Conservation (phyloP, 2,888 invertebrate genomes). For the Tryphoninae sp. region DNA sequence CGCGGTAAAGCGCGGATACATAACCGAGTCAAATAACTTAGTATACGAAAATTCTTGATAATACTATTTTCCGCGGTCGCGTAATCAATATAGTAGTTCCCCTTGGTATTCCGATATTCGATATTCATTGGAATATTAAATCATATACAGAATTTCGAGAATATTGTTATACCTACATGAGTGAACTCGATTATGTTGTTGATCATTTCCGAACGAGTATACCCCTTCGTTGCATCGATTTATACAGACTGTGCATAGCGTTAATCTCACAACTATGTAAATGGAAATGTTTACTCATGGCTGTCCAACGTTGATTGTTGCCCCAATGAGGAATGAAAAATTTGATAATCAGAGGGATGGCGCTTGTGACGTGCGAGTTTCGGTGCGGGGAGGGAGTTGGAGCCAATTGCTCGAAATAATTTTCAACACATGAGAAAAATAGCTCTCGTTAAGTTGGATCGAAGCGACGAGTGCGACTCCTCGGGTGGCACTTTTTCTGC, state of each 20-base stretch:
- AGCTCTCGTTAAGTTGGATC: slow-evolving; percentile 67
- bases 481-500: slow-evolving; percentile 75
- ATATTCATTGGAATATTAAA: slow-evolving; percentile 19
- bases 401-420: slow-evolving; percentile 68
- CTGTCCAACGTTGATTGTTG: not conserved
- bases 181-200: slow-evolving; percentile 7
- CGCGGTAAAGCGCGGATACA: slow-evolving; percentile 13
- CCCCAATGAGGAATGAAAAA: slow-evolving; percentile 15
- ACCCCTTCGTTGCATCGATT: not conserved
- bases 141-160: slow-evolving; percentile 26
- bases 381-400: not conserved
- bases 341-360: not conserved
- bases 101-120: slow-evolving; percentile 33
- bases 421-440: slow-evolving; percentile 63
- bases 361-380: not conserved
- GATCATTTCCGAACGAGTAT: not conserved
- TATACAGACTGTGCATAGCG: not conserved
- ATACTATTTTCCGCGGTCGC: slow-evolving; percentile 3
- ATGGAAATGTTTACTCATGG: not conserved
- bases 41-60: slow-evolving; percentile 38
- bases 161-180: slow-evolving; percentile 9
- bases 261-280: not conserved
- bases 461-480: slow-evolving; percentile 67
- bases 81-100: slow-evolving; percentile 32
- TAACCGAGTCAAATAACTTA: slow-evolving; percentile 12